Conservation (phyloP, 2,113 vertebrate genomes). For the Xenopus borealis region DNA sequence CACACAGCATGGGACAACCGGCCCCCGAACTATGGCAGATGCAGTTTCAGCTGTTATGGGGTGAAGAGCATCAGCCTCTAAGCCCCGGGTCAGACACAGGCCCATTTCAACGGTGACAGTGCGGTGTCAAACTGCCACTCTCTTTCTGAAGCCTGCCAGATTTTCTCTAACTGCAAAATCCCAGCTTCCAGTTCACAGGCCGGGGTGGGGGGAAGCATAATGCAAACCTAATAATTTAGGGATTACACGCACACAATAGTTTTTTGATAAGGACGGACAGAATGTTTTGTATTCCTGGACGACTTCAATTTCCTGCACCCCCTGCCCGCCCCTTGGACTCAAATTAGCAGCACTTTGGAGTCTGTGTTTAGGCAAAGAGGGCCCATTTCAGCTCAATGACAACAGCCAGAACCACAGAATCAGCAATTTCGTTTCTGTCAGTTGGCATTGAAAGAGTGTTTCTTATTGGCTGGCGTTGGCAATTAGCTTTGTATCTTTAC, state of each 20-base stretch:
- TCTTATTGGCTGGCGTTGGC: background rate
- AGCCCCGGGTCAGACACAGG: conserved; percentile 66
- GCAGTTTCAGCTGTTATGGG: conserved; percentile 72
- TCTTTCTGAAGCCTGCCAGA: conserved; percentile 52
- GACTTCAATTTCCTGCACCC: background rate
- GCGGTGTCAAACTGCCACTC: conserved; percentile 75
- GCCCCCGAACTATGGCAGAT: conserved; percentile 65
- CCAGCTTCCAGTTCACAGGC: conserved; percentile 48
- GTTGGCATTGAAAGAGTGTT: too few species aligned
- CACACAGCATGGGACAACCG: conserved; percentile 70
- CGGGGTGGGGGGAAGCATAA: conserved; percentile 42
- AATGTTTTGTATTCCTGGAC: conserved; percentile 21
- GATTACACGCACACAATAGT: conserved; percentile 33
- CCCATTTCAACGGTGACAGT: conserved; percentile 66
- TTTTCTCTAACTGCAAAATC: conserved; percentile 38
- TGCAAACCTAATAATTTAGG: conserved; percentile 13
- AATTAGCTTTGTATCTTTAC: conserved; percentile 4
- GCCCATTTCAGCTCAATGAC: background rate
- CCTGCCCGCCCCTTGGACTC: background rate
- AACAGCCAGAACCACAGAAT: too few species aligned
- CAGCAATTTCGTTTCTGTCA: background rate
- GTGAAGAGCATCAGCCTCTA: conserved; percentile 60
- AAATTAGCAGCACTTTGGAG: background rate
- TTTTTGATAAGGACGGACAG: conserved; percentile 7
- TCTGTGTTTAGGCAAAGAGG: background rate